Evolutionary conservation across 2,797 vertebrate genomes (phyloP), one percentile per base, ranked within the genome.

Genomic region (Rhinatrema bivittatum): DNA sequence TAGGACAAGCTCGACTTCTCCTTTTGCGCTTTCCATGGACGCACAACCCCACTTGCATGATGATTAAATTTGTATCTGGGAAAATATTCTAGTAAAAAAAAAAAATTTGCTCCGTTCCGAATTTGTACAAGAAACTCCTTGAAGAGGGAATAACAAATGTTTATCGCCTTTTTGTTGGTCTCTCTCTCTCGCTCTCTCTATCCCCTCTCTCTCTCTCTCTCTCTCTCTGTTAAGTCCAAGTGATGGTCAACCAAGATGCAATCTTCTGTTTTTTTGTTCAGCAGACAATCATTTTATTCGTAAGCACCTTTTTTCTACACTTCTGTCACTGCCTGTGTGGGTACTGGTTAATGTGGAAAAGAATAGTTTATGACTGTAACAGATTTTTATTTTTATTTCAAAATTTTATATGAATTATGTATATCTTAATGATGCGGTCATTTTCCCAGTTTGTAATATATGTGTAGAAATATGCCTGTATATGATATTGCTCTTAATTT

Each of bases 391-490:
- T 97, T 97, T 97, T 97, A 97, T 97, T 98, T 97, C 88, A 88
- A 97, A 90, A 91, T 97, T 97, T 97, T 97, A 98, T 97, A 98
- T 96, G 94, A 96, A 98, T 97, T 97, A 94, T 98, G 93, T 97
- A 94, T 97, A 97, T 95, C 91, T 93, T 88, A 93, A 92, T 91
- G 88, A 93, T 90, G 89, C 87, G 83, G 89, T 89, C 91, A 89
- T 91, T 88, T 85, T 87, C 93, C 92, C 91, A 88, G 85, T 93
- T 88, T 98, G 95, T 98, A 98, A 93, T 94, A 97, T 98, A 98
- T 91, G 87, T 97, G 93, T 98, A 96, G 91, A 96, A 93, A 96
- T n/a, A n/a, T 89, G 90, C 89, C 79, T 97, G 94, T 98, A 96
- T 84, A 95, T 96, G 91, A 92, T 88, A 92, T 83, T 91, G 89